Evolutionary conservation across 2,888 invertebrate genomes (phyloP), one percentile per base, ranked within the genome.

Genomic region (Xylota segnis): DNA sequence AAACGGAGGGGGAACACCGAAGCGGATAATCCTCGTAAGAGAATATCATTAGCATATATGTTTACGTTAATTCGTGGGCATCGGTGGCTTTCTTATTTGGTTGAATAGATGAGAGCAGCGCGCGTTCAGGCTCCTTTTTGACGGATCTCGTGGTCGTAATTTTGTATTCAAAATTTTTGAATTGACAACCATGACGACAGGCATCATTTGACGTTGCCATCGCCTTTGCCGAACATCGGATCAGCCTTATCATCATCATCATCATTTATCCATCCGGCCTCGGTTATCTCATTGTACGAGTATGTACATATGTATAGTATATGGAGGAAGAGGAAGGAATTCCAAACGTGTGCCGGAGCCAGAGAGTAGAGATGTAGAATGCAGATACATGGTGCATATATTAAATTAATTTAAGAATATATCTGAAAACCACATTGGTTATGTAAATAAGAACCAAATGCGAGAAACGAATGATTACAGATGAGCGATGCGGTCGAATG

Each of bases 31-130:
- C 68, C 76, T 81, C 88, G 87, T 88, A 88, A 88, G 88, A 88
- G 88, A 88, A 88, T 88, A 87, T 84, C 87, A 88, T 88, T 88
- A 88, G 88, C 88, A 88, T 88, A 88, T 88, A 88, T 88, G 88
- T 88, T 88, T 88, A 88, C 88, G 88, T 84, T 88, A 88, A 88
- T 88, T 88, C 87, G 65, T 87, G 88, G 83, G 88, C 82, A 88
- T 88, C 82, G 78, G 87, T 87, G 78, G 87, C 87, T 88, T 40
- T 84, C 86, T 87, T 83, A 81, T 76, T 83, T 84, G 82, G 84
- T 81, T 34, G 66, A 79, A 75, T 83, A 79, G 87, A 82, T 74
- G 82, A 86, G n/a, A n/a, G n/a, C n/a, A n/a, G n/a, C n/a, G 43
- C 71, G 72, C 56, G 56, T 65, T 87, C 66, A 76, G 56, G 65